Percentiles rank a stretch among this genome's conserved stretches.
phyloP scores from a whole-genome alignment of 30 jellyfish, hydroid and myxozoan genomes.

The Chrysaora quinquecirrha region DNA sequence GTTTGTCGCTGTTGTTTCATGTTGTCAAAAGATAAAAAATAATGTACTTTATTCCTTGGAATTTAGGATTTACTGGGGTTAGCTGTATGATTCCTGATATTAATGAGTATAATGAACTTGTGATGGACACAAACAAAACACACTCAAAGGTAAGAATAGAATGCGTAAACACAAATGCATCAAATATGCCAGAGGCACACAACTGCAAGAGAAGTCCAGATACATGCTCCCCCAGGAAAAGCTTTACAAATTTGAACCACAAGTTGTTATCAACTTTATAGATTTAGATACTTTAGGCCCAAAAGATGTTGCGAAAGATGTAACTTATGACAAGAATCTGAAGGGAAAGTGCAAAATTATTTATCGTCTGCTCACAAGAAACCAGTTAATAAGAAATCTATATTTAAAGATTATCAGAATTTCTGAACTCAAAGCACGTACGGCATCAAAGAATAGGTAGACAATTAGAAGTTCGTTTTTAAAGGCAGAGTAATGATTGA shows the following conservation, averaged over 20 bases:
- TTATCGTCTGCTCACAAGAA: no score
- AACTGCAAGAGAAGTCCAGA: not conserved
- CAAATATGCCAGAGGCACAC: not conserved
- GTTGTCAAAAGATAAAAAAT: no score
- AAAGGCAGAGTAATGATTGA: no score
- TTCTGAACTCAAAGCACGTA: no score
- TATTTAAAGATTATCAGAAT: no score
- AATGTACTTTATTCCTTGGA: no score
- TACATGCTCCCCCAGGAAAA: not conserved
- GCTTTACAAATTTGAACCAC: not conserved
- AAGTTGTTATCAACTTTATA: not conserved
- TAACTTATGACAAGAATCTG: not conserved
- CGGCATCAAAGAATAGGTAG: no score
- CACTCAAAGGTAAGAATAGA: constrained; percentile 25
- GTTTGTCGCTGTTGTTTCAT: no score
- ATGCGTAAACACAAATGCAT: not conserved
- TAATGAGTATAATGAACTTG: constrained; percentile 29
- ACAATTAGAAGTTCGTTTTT: no score
- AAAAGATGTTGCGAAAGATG: not conserved
- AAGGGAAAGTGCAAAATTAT: no score
- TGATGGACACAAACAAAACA: constrained; percentile 36
- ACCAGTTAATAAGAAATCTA: no score
- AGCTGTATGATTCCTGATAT: constrained; percentile 57
- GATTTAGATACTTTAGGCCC: not conserved
- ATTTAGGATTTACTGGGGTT: no score